These are phyloP conservation scores for Channa maculata DNA, from an alignment of 2,113 vertebrate species.

Conservation along the genomic window DNA sequence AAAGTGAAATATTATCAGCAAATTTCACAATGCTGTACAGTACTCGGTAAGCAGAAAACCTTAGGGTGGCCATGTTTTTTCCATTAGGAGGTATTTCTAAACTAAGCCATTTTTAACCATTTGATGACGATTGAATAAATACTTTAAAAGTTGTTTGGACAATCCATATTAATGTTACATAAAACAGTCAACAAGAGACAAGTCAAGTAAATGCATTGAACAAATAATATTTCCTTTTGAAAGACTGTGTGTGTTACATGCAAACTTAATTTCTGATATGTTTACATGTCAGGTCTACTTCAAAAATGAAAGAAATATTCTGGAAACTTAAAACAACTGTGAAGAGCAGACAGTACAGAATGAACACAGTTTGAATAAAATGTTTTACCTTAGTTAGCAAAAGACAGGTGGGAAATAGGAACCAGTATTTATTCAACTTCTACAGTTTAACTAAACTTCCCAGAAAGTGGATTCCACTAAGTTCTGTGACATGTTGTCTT, in stretches of 20 bases:
- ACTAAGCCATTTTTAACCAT: slow-evolving; percentile 72
- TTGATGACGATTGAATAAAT: slow-evolving; percentile 38
- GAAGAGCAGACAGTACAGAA: neutral
- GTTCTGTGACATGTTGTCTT: slow-evolving; percentile 13
- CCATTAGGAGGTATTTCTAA: slow-evolving; percentile 62
- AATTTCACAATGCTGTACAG: slow-evolving; percentile 53
- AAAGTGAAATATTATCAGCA: slow-evolving; percentile 41
- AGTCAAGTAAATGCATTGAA: slow-evolving; percentile 18
- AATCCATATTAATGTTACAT: slow-evolving; percentile 67
- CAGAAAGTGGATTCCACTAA: neutral
- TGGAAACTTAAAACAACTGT: neutral
- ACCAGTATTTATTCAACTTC: slow-evolving; percentile 6
- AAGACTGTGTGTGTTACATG: slow-evolving; percentile 23
- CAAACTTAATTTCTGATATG: slow-evolving; percentile 46
- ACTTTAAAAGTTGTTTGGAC: slow-evolving; percentile 56
- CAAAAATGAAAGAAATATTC: slow-evolving; percentile 4
- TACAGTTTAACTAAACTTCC: too few relatives aligned
- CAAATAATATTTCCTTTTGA: neutral
- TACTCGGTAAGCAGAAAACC: slow-evolving; percentile 45
- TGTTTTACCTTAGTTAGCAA: slow-evolving; percentile 1
- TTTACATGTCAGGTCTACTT: slow-evolving; percentile 17
- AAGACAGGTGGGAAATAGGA: slow-evolving; percentile 12
- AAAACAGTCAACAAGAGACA: slow-evolving; percentile 16
- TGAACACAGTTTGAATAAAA: too few relatives aligned
- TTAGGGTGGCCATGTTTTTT: slow-evolving; percentile 47